Percentiles rank a stretch among this genome's conserved stretches.
Conservation (phyloP, 1,140 invertebrate genomes). For the Drosophila kohkoa region DNA sequence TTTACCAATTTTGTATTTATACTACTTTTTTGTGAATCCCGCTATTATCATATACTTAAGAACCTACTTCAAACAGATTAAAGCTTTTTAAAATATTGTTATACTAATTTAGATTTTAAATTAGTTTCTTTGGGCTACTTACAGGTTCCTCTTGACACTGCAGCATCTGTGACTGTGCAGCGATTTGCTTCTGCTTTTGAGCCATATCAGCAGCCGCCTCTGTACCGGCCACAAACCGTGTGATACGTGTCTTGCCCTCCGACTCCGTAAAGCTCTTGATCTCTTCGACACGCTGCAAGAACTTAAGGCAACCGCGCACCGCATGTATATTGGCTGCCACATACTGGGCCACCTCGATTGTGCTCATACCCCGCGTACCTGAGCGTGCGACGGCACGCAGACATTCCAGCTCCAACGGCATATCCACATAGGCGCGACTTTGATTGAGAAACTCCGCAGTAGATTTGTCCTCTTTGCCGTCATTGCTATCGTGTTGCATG, state of each 20-base stretch:
- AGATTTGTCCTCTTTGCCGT: constrained; percentile 86
- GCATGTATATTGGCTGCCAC: constrained; percentile 45
- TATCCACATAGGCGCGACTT: constrained; percentile 60
- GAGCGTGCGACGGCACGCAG: constrained; percentile 58
- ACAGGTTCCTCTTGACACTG: constrained; percentile 69
- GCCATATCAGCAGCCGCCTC: constrained; percentile 8
- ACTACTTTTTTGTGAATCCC: too few relatives aligned
- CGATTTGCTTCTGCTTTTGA: constrained; percentile 13
- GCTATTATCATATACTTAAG: too few relatives aligned
- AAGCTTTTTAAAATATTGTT: too few relatives aligned
- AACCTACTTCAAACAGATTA: too few relatives aligned
- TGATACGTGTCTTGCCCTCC: constrained; percentile 63
- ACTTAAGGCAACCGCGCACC: constrained; percentile 56
- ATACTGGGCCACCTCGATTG: constrained; percentile 58
- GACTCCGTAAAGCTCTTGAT: constrained; percentile 59
- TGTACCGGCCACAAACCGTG: constrained; percentile 46
- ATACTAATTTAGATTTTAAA: not conserved
- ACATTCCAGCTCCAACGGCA: constrained; percentile 69
- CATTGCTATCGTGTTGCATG: constrained; percentile 83
- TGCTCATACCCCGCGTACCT: constrained; percentile 65
- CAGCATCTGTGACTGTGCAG: constrained; percentile 32
- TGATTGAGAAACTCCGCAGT: constrained; percentile 49
- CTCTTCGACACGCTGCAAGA: constrained; percentile 27
- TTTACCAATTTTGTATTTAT: too few relatives aligned
- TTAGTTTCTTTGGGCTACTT: constrained; percentile 8